Evolutionary conservation across 1,140 invertebrate species (phyloP).

Genomic region (Drosophila tristis): DNA sequence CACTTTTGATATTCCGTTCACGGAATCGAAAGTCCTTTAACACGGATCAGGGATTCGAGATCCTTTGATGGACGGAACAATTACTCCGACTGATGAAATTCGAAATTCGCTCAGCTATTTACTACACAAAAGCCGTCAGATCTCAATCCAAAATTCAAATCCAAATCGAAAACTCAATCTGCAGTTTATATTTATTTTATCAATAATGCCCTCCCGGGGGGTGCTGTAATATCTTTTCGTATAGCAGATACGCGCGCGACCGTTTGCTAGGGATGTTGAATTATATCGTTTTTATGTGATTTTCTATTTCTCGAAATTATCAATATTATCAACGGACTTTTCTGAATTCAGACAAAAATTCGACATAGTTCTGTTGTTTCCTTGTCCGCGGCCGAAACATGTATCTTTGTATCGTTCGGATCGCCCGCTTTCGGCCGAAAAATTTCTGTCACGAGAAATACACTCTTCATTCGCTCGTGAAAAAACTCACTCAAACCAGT

Average conservation of each 20-base stretch:
- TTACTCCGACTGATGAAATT: slow-evolving; percentile 12
- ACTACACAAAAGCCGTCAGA: too few relatives aligned
- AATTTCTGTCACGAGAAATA: too few relatives aligned
- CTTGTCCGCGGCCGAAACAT: too few relatives aligned
- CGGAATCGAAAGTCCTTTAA: slow-evolving; percentile 69
- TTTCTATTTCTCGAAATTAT: slow-evolving; percentile 26
- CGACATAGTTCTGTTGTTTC: too few relatives aligned
- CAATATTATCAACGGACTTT: not conserved
- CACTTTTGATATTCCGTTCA: slow-evolving; percentile 7
- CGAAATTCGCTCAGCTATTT: slow-evolving; percentile 20
- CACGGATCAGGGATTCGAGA: slow-evolving; percentile 17
- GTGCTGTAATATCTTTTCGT: slow-evolving; percentile 3
- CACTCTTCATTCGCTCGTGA: too few relatives aligned
- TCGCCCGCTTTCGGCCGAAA: too few relatives aligned
- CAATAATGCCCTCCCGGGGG: not conserved
- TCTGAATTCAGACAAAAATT: too few relatives aligned
- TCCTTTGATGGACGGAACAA: slow-evolving; percentile 23
- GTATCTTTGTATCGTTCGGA: too few relatives aligned
- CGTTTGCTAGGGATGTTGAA: too few relatives aligned
- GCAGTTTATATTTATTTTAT: not conserved
- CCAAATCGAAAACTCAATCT: too few relatives aligned
- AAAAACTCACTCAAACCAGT: too few relatives aligned
- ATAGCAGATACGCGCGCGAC: too few relatives aligned
- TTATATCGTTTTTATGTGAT: slow-evolving; percentile 4
- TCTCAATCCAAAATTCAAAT: not conserved